These are phyloP conservation scores for Anoncus sp. DNA, from an alignment of 2,888 invertebrate species.

Conservation along the genomic window DNA sequence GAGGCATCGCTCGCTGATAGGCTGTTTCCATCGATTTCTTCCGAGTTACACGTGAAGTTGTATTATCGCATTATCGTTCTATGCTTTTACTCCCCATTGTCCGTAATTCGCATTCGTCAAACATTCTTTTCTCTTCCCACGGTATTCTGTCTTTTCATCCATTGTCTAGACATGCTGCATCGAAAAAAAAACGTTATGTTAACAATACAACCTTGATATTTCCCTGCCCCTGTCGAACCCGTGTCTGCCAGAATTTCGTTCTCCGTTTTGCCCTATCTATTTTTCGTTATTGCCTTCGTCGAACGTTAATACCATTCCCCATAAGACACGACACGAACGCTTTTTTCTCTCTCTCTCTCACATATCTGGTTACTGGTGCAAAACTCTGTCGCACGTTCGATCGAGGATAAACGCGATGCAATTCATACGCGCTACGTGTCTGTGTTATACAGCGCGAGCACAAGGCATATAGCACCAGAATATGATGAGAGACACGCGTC, in stretches of 20 bases:
- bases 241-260: slow-evolving; percentile 31
- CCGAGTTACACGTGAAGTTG: too few relatives aligned
- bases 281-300: slow-evolving; percentile 28
- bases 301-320: slow-evolving; percentile 3
- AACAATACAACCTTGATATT: slow-evolving; percentile 27
- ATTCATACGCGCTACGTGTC: neutral
- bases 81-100: neutral
- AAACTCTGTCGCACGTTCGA: slow-evolving; percentile 35
- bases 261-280: neutral
- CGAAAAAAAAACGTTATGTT: slow-evolving; percentile 8
- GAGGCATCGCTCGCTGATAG: too few relatives aligned
- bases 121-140: neutral
- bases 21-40: neutral
- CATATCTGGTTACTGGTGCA: slow-evolving; percentile 41
- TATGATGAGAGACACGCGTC: neutral
- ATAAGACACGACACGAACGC: neutral
- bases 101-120: slow-evolving; percentile 5
- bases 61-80: too few relatives aligned
- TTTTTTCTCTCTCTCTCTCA: slow-evolving; percentile 47
- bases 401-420: neutral
- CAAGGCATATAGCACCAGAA: neutral
- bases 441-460: neutral
- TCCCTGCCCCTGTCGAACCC: neutral
- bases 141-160: slow-evolving; percentile 1
- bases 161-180: neutral